Percentiles rank a stretch among this genome's conserved stretches.
phyloP scores from a whole-genome alignment of 2,113 vertebrate genomes.

The Odocoileus hemionus region DNA sequence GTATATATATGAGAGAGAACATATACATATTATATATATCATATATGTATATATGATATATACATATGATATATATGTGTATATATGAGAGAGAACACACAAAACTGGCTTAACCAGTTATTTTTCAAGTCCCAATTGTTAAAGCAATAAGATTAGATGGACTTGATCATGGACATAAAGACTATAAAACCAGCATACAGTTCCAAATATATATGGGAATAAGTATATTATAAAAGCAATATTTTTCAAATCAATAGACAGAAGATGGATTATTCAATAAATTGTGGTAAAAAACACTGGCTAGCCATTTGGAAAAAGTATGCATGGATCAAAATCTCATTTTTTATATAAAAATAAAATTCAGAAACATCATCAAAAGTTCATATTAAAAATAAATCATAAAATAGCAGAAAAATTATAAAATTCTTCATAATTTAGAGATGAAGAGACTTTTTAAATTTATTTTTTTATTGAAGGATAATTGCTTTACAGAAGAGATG shows the following conservation, averaged over 20 bases:
- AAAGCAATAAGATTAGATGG: background rate
- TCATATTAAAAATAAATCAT: conserved; percentile 22
- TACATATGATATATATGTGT: too few species aligned
- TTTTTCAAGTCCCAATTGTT: background rate
- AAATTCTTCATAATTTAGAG: background rate
- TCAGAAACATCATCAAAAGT: conserved; percentile 34
- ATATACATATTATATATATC: too few species aligned
- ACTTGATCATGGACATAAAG: background rate
- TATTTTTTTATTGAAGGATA: background rate
- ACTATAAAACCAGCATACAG: background rate
- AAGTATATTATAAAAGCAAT: background rate
- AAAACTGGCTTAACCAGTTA: background rate
- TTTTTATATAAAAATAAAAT: conserved; percentile 50
- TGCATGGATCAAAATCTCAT: background rate
- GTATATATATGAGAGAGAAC: background rate
- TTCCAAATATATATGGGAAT: background rate
- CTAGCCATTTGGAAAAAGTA: background rate
- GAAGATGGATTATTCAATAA: background rate
- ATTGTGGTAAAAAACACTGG: background rate
- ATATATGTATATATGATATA: too few species aligned
- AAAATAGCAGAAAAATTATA: conserved; percentile 1
- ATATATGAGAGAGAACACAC: background rate
- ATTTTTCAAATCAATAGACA: background rate
- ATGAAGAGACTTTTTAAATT: background rate
- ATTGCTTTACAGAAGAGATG: background rate